phyloP scores from a whole-genome alignment of 2,113 vertebrate genomes.

The Himantopus leucocephalus region DNA sequence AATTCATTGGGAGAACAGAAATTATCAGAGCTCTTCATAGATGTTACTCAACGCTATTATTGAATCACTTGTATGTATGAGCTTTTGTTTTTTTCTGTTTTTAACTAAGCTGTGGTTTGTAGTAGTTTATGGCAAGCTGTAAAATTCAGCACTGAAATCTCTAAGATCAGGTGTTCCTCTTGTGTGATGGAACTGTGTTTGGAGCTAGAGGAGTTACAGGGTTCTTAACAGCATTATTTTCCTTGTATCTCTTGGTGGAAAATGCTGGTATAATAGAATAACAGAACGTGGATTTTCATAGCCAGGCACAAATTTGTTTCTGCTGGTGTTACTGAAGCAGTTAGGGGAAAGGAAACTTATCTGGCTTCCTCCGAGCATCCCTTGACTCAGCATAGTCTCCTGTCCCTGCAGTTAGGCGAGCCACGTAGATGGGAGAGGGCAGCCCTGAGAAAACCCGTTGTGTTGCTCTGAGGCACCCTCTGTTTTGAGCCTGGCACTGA shows the following conservation, averaged over 20 bases:
- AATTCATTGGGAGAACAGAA: background rate
- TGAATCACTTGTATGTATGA: background rate
- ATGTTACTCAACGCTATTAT: background rate
- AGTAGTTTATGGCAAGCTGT: background rate
- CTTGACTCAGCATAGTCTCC: background rate
- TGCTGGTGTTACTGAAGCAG: background rate
- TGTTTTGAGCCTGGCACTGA: slow-evolving; percentile 1
- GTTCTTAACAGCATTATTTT: background rate
- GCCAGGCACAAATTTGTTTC: background rate
- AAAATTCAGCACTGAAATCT: background rate
- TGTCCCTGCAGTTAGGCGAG: background rate
- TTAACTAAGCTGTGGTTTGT: background rate
- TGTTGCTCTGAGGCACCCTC: slow-evolving; percentile 11
- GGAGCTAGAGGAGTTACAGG: background rate
- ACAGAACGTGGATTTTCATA: fast-evolving
- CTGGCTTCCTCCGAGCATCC: background rate
- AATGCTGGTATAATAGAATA: background rate
- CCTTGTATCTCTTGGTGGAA: background rate
- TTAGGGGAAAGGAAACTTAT: background rate
- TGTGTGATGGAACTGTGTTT: background rate
- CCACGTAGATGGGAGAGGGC: background rate
- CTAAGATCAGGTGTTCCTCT: background rate
- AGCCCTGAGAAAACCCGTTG: background rate
- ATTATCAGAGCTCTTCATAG: background rate
- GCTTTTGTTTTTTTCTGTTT: background rate